phyloP scores from a whole-genome alignment of 2,888 invertebrate species.

The Philereme transversata region DNA sequence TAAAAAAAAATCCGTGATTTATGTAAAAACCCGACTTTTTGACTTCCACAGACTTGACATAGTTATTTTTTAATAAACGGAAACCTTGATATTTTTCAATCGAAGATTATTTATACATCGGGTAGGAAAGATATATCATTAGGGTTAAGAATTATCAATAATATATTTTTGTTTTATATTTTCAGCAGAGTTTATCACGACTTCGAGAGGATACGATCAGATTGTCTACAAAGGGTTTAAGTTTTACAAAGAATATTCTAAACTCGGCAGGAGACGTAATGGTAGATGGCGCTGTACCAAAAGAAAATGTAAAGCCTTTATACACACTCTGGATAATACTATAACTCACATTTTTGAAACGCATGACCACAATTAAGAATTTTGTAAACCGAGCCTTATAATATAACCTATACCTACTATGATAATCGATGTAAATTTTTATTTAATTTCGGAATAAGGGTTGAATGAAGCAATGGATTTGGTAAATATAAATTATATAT shows the following conservation, averaged over 20 bases:
- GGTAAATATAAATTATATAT: too few species aligned
- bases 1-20: too few species aligned
- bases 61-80: too few species aligned
- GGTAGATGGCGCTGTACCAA: constrained; percentile 39
- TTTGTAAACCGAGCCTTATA: neutral
- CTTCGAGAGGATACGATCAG: constrained; percentile 43
- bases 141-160: neutral
- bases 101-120: too few species aligned
- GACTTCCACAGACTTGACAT: too few species aligned
- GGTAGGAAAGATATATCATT: neutral
- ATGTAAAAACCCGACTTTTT: too few species aligned
- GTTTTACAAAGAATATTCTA: constrained; percentile 44
- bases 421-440: neutral
- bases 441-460: too few species aligned
- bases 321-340: constrained; percentile 30
- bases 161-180: constrained; percentile 5
- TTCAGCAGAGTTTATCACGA: constrained; percentile 43
- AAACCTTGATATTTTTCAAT: too few species aligned
- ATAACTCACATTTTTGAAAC: constrained; percentile 28
- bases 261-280: constrained; percentile 16
- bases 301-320: constrained; percentile 35
- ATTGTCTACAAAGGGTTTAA: constrained; percentile 45
- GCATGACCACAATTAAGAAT: constrained; percentile 20
- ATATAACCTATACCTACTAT: too few species aligned
- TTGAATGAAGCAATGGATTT: too few species aligned